Conservation (phyloP, 2,113 vertebrate species). For the Aegithalos caudatus region DNA sequence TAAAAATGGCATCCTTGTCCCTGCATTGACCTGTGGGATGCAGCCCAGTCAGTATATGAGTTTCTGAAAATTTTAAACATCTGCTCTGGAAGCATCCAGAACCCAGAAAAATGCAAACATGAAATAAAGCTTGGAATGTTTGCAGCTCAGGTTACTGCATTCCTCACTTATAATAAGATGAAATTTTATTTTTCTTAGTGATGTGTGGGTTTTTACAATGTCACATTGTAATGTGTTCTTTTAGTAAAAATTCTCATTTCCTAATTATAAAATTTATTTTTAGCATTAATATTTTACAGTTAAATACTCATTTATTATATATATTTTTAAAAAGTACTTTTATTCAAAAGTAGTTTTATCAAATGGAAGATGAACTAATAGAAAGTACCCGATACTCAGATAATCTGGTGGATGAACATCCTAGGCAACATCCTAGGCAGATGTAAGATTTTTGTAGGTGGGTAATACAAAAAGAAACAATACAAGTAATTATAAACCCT, state of each 20-base stretch:
- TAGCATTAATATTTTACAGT: not conserved
- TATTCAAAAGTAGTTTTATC: no score
- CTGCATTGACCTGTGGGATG: not conserved
- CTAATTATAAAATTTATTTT: not conserved
- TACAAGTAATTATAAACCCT: not conserved
- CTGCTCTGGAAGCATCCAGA: not conserved
- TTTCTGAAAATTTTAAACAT: constrained; percentile 10
- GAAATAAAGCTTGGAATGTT: not conserved
- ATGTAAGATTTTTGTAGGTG: not conserved
- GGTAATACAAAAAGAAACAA: not conserved
- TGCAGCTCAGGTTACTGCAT: not conserved
- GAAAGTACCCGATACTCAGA: not conserved
- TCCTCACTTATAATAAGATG: not conserved
- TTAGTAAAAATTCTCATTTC: not conserved
- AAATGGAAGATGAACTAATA: not conserved
- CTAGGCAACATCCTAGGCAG: not conserved
- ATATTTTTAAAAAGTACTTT: not conserved
- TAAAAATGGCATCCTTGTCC: not conserved
- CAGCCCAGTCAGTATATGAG: not conserved
- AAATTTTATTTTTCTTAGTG: not conserved
- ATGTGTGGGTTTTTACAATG: not conserved
- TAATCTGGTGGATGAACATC: not conserved
- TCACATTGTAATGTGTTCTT: not conserved
- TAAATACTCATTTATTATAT: not conserved
- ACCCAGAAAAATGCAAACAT: constrained; percentile 28